Percentiles rank a stretch among this genome's conserved stretches.
These are phyloP conservation scores for Drosophila longiperda DNA, from an alignment of 2,888 invertebrate species.

Conservation along the genomic window DNA sequence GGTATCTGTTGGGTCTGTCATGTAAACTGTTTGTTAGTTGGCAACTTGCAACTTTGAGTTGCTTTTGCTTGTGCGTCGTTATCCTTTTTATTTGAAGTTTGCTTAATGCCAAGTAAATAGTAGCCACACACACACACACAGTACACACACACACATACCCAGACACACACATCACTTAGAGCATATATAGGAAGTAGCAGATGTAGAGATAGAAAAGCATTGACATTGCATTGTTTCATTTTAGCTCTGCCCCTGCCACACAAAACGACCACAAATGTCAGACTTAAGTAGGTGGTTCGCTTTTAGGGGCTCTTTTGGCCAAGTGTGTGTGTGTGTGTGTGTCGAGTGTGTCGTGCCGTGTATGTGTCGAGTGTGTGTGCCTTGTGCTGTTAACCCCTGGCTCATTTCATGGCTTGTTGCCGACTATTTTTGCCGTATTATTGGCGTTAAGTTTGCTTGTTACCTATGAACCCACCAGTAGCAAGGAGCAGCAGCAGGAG, in stretches of 20 bases:
- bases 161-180: constrained; percentile 7
- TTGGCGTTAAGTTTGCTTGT: constrained; percentile 78
- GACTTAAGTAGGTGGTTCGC: constrained; percentile 7
- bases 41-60: constrained; percentile 66
- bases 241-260: not conserved
- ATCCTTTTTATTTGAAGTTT: constrained; percentile 81
- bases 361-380: not conserved
- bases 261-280: constrained; percentile 43
- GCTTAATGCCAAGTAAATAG: constrained; percentile 79
- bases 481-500: not conserved
- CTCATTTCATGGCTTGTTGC: constrained; percentile 76
- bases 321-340: not conserved
- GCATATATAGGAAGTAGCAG: constrained; percentile 10
- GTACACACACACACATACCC: constrained; percentile 10
- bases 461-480: constrained; percentile 66
- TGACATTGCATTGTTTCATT: constrained; percentile 55
- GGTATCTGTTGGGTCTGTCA: constrained; percentile 11
- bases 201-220: constrained; percentile 35
- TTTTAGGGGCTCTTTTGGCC: not conserved
- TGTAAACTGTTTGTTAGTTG: not conserved
- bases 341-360: not conserved
- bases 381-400: constrained; percentile 2
- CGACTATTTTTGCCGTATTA: constrained; percentile 64
- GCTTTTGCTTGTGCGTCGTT: constrained; percentile 77
- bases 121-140: constrained; percentile 35